Percentiles rank a stretch among this genome's conserved stretches.
Evolutionary conservation across 1,140 invertebrate species (phyloP).

Genomic region (Anagrus nilaparvatae): DNA sequence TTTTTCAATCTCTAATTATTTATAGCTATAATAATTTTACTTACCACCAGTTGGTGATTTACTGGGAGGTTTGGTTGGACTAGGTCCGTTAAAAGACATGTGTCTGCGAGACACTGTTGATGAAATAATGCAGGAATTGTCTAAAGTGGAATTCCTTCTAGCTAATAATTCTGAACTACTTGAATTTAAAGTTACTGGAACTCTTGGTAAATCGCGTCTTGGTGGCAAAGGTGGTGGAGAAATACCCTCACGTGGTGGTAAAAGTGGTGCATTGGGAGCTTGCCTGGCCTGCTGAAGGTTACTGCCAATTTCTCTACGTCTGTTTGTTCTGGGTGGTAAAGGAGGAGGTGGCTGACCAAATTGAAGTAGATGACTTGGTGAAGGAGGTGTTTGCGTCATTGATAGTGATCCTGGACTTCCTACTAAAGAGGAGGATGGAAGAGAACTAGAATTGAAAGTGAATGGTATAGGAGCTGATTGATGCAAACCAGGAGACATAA

Average conservation of each 20-base stretch:
- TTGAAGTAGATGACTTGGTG: constrained; percentile 21
- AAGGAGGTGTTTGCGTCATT: constrained; percentile 37
- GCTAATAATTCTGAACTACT: constrained; percentile 33
- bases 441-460: constrained; percentile 37
- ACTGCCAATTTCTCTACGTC: constrained; percentile 51
- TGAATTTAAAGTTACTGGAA: constrained; percentile 31
- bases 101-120: constrained; percentile 27
- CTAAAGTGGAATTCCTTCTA: constrained; percentile 40
- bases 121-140: constrained; percentile 27
- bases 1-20: not conserved
- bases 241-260: constrained; percentile 49
- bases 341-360: constrained; percentile 44
- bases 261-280: constrained; percentile 48
- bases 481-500: constrained; percentile 34
- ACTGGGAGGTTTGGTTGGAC: constrained; percentile 34
- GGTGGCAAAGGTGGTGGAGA: constrained; percentile 54
- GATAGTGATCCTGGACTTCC: constrained; percentile 42
- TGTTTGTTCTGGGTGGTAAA: constrained; percentile 44
- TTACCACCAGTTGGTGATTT: constrained; percentile 39
- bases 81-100: constrained; percentile 41
- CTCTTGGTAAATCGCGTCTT: constrained; percentile 40
- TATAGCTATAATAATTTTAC: no score
- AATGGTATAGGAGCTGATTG: constrained; percentile 29
- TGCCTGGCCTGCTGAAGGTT: constrained; percentile 43
- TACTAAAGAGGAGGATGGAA: constrained; percentile 21